Base-by-base conservation (phyloP, 2,113 vertebrate genomes). In the Tor tambroides region DNA sequence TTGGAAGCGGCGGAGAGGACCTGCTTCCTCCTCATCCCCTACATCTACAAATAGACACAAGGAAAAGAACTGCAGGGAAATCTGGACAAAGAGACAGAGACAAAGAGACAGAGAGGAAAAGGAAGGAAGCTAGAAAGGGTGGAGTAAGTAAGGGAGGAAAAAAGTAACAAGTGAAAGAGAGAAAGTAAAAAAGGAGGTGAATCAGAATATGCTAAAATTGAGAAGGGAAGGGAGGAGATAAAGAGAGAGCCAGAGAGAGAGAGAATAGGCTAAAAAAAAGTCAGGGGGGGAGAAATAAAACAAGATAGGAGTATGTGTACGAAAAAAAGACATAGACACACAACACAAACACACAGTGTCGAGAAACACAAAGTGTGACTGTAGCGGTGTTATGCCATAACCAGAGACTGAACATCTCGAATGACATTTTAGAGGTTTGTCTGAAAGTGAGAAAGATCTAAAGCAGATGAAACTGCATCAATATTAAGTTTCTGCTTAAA, bases 11-110 rank as follows among this genome's bases (percentile, higher is more conserved):
- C 93, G 96, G 82, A 96, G 96, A 94, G 95, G 96, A 91, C 96
- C 96, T 92, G 96, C 95, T 96, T 97, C 94, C 94, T 97, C 96
- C 97, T 97, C 96, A 90, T 94, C 96, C 96, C 96, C 97, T 97
- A 96, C 96, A 96, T 97, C 95, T 97, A 98, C 95, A 96, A 96
- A 98, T 93, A 97, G 95, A 97, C 96, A 98, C 94, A 97, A 95
- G 96, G 96, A 96, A 87, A 97, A 95, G 93, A 95, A 95, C 96
- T 95, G 96, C 96, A 98, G 94, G 95, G 95, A 96, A 93, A 96
- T 96, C 94, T 93, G 92, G 94, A 95, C 94, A 96, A 89, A 93
- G 91, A 93, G 92, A 94, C 91, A 90, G 90, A 80, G 84, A 91
- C 38, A 84, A 21, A 88, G 82, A 93, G 92, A 94, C 91, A 92